A percentile compares a stretch with the other conserved stretches of the same genome.
Evolutionary conservation across 1,140 invertebrate genomes (phyloP).

Genomic region (Drosophila obscura): DNA sequence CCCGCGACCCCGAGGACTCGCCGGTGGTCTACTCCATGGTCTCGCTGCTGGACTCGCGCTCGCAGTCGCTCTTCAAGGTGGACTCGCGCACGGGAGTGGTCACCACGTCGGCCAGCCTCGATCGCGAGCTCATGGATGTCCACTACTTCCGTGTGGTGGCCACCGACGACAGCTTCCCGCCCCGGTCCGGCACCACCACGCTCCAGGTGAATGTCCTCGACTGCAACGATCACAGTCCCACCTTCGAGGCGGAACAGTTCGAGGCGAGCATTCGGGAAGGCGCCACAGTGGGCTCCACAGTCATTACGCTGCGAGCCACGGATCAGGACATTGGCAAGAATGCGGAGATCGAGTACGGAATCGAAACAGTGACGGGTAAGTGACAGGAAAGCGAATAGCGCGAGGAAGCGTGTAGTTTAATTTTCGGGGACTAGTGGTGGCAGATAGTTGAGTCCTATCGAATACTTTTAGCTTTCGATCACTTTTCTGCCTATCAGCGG

Average conservation of each 20-base stretch:
- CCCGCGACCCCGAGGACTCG: constrained; percentile 93
- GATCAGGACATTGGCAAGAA: constrained; percentile 95
- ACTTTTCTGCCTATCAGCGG: too few species aligned
- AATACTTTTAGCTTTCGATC: too few species aligned
- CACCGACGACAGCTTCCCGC: constrained; percentile 92
- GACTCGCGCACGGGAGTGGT: constrained; percentile 93
- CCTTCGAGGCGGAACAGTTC: constrained; percentile 95
- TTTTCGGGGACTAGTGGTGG: too few species aligned
- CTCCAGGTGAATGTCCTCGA: constrained; percentile 92
- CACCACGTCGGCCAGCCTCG: constrained; percentile 92
- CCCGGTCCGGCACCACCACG: constrained; percentile 94
- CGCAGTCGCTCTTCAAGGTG: constrained; percentile 94
- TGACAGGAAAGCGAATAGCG: not conserved
- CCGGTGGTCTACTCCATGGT: constrained; percentile 95
- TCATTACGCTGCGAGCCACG: constrained; percentile 95
- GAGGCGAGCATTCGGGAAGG: constrained; percentile 93
- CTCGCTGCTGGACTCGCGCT: constrained; percentile 94
- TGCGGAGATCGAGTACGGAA: constrained; percentile 92
- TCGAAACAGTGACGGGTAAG: constrained; percentile 87
- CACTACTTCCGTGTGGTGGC: constrained; percentile 92
- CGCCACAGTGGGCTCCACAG: constrained; percentile 93
- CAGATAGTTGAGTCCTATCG: too few species aligned
- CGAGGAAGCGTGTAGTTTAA: too few species aligned
- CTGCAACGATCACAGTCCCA: constrained; percentile 95
- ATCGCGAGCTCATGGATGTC: constrained; percentile 90